These are phyloP conservation scores for Synergus umbraculus DNA, from an alignment of 2,888 invertebrate species.

Conservation along the genomic window DNA sequence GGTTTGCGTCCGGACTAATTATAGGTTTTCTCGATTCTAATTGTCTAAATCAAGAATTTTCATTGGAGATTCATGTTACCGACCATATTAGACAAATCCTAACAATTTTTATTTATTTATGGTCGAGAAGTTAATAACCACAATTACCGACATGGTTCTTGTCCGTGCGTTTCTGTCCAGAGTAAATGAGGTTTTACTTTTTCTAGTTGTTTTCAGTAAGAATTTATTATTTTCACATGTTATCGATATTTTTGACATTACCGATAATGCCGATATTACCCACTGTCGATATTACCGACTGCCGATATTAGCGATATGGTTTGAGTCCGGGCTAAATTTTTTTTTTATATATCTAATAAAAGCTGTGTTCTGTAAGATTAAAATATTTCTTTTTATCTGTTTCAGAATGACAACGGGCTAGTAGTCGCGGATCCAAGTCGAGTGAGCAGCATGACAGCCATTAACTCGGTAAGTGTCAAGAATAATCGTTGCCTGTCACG, in stretches of 20 bases:
- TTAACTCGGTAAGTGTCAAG: constrained; percentile 76
- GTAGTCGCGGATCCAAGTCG: constrained; percentile 76
- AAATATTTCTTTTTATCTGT: constrained; percentile 59
- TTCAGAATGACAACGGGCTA: constrained; percentile 77
- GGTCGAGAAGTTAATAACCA: too few species aligned
- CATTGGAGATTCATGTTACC: too few species aligned
- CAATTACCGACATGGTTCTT: background rate
- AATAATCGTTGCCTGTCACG: constrained; percentile 24
- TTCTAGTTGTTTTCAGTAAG: too few species aligned
- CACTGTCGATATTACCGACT: too few species aligned
- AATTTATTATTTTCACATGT: too few species aligned
- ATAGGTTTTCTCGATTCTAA: too few species aligned
- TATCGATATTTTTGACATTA: too few species aligned
- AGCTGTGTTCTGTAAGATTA: background rate
- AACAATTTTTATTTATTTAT: too few species aligned
- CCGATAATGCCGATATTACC: too few species aligned
- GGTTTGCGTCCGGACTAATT: too few species aligned
- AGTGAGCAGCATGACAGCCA: constrained; percentile 77
- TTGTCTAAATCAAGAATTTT: too few species aligned
- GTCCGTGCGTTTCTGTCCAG: background rate
- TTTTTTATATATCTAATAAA: background rate
- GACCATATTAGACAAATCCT: too few species aligned
- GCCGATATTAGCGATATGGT: background rate
- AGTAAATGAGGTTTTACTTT: background rate
- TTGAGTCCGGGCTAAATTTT: background rate